phyloP scores from a whole-genome alignment of 2,888 invertebrate species.

The Nemapogon koenigi region DNA sequence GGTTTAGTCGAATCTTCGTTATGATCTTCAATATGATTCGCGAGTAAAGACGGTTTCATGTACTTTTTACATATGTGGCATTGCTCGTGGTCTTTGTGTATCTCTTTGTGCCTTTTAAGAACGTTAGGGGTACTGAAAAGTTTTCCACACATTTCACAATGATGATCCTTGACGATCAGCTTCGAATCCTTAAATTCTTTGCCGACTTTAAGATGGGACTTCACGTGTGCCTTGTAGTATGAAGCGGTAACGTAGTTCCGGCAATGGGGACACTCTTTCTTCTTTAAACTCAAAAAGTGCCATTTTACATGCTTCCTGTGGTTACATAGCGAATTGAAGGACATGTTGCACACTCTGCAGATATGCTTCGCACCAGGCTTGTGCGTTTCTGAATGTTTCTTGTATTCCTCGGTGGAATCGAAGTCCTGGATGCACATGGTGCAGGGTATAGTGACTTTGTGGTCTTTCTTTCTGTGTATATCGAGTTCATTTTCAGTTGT shows the following conservation, averaged over 20 bases:
- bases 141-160: constrained; percentile 27
- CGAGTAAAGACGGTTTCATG: constrained; percentile 8
- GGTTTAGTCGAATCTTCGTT: constrained; percentile 15
- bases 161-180: constrained; percentile 15
- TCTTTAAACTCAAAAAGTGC: not conserved
- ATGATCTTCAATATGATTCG: constrained; percentile 25
- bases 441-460: constrained; percentile 12
- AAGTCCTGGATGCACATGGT: constrained; percentile 2
- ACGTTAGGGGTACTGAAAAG: constrained; percentile 20
- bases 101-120: constrained; percentile 22
- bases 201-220: not conserved
- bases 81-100: constrained; percentile 14
- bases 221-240: constrained; percentile 1
- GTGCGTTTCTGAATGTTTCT: not conserved
- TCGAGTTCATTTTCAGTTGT: constrained; percentile 16
- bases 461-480: constrained; percentile 18
- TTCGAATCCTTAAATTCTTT: constrained; percentile 13
- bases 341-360: not conserved
- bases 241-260: not conserved
- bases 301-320: constrained; percentile 5
- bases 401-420: not conserved
- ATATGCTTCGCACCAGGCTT: not conserved
- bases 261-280: not conserved
- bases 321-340: not conserved
- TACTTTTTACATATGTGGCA: constrained; percentile 3